phyloP scores from a whole-genome alignment of 1,140 invertebrate genomes.

The Temnothorax longispinosus region DNA sequence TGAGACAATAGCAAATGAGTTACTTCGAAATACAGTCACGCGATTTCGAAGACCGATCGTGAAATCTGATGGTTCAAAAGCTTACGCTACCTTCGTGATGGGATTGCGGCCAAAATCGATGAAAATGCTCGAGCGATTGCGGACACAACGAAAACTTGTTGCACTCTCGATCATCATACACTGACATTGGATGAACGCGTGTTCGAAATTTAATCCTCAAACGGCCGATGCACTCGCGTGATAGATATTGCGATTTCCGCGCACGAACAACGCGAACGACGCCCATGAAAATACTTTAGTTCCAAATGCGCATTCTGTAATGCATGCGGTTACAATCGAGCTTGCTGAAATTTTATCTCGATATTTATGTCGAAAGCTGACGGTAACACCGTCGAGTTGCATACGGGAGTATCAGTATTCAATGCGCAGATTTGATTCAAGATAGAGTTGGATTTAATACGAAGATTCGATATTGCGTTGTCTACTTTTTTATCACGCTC shows the following conservation, averaged over 20 bases:
- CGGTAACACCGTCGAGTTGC: neutral
- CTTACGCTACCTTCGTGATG: conserved; percentile 12
- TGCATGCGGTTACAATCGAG: conserved; percentile 13
- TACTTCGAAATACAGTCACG: neutral
- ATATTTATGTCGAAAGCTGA: conserved; percentile 44
- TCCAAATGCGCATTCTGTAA: conserved; percentile 23
- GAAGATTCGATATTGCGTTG: conserved; percentile 18
- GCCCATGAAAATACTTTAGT: conserved; percentile 46
- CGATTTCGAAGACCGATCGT: neutral
- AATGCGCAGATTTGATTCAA: conserved; percentile 30
- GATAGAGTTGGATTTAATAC: conserved; percentile 31
- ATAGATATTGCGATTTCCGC: conserved; percentile 44
- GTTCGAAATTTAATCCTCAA: conserved; percentile 61
- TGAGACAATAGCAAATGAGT: neutral
- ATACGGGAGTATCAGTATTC: neutral
- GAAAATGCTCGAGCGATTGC: conserved; percentile 52
- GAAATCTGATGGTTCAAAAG: neutral
- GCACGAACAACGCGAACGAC: conserved; percentile 37
- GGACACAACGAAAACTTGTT: conserved; percentile 66
- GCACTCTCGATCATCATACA: conserved; percentile 53
- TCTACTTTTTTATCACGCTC: neutral
- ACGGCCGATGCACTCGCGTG: conserved; percentile 27
- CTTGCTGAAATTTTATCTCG: conserved; percentile 23
- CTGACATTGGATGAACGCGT: conserved; percentile 13
- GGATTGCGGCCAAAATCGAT: conserved; percentile 46